Evolutionary conservation across 1,140 invertebrate genomes (phyloP).

Genomic region (Thaumetopoea pityocampa): DNA sequence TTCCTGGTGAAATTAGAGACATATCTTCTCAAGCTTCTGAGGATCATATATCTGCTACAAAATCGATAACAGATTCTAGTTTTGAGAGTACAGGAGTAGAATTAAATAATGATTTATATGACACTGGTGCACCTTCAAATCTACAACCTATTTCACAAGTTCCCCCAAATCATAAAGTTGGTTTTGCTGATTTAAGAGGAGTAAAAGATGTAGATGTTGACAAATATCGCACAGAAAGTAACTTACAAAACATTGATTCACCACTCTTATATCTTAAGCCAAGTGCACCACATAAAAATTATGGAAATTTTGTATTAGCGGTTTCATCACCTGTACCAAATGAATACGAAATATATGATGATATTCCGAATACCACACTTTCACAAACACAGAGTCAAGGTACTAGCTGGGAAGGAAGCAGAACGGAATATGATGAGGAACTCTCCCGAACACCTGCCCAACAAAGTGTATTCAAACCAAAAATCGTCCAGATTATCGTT

Average conservation of each 20-base stretch:
- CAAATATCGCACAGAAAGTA: conserved; percentile 61
- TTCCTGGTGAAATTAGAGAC: conserved; percentile 50
- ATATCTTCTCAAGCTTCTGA: conserved; percentile 70
- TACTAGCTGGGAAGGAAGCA: conserved; percentile 41
- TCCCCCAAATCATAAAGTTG: conserved; percentile 44
- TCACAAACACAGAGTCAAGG: conserved; percentile 26
- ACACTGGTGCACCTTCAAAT: conserved; percentile 34
- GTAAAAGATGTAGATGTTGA: conserved; percentile 60
- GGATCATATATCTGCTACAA: conserved; percentile 55
- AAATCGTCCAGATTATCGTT: conserved; percentile 85
- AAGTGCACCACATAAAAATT: conserved; percentile 68
- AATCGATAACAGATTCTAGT: conserved; percentile 52
- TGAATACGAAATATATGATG: conserved; percentile 67
- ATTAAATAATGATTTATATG: conserved; percentile 52
- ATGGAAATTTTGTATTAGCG: conserved; percentile 44
- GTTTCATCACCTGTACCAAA: conserved; percentile 37
- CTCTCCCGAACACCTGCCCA: conserved; percentile 36
- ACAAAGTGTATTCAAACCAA: conserved; percentile 50
- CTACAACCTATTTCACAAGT: conserved; percentile 29
- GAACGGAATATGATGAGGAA: conserved; percentile 41
- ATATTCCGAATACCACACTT: conserved; percentile 38
- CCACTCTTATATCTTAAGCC: conserved; percentile 72
- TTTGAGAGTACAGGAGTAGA: conserved; percentile 60
- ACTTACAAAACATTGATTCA: conserved; percentile 69
- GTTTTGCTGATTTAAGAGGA: conserved; percentile 60